phyloP scores from a whole-genome alignment of 2,888 invertebrate genomes.

The Hirtodrosophila trivittata region DNA sequence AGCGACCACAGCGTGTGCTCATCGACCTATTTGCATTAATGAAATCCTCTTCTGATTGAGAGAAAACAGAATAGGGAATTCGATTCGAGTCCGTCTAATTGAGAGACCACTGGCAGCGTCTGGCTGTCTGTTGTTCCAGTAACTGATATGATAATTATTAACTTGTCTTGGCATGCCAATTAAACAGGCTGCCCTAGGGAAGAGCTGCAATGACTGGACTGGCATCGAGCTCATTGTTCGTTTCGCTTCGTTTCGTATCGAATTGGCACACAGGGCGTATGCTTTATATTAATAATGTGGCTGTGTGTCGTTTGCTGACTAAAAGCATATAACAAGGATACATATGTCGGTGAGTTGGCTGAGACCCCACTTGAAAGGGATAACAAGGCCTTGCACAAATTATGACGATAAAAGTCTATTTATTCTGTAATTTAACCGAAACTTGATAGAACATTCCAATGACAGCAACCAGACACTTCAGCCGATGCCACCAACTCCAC shows the following conservation, averaged over 20 bases:
- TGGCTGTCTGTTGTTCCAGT: constrained; percentile 20
- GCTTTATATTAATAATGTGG: constrained; percentile 28
- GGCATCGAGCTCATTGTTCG: not conserved
- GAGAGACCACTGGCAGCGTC: constrained; percentile 5
- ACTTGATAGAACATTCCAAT: constrained; percentile 75
- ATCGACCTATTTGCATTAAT: too few relatives aligned
- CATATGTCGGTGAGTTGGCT: constrained; percentile 17
- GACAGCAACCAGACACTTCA: constrained; percentile 42
- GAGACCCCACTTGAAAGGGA: constrained; percentile 46
- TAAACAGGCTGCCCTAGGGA: constrained; percentile 35
- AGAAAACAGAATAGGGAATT: not conserved
- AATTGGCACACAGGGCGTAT: constrained; percentile 55
- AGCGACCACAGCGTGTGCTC: too few relatives aligned
- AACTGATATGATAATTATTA: constrained; percentile 73
- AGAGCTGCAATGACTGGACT: not conserved
- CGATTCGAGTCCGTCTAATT: constrained; percentile 3
- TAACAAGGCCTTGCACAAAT: constrained; percentile 68
- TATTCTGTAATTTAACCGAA: constrained; percentile 75
- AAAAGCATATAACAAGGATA: not conserved
- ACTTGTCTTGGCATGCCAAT: constrained; percentile 55
- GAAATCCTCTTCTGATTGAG: too few relatives aligned
- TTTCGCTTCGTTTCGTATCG: too few relatives aligned
- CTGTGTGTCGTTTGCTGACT: not conserved
- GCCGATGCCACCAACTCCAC: constrained; percentile 4
- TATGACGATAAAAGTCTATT: constrained; percentile 80